phyloP scores from a whole-genome alignment of 2,113 vertebrate genomes.

The Tonatia bakeri region DNA sequence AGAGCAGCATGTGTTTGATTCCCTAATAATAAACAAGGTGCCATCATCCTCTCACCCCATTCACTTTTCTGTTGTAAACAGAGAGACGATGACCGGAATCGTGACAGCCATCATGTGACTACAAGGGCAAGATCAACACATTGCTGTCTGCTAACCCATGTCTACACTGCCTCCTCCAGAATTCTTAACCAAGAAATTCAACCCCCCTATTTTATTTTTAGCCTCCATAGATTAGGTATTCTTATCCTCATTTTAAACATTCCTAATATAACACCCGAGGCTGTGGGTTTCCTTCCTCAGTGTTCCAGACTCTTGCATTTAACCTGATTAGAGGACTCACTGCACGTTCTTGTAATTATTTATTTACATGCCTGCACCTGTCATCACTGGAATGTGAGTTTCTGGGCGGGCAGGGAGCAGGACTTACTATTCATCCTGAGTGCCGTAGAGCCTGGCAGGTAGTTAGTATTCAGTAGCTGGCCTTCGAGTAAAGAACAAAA shows the following conservation, averaged over 20 bases:
- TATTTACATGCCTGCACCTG: slow-evolving; percentile 14
- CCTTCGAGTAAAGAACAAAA: slow-evolving; percentile 15
- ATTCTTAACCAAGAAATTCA: background rate
- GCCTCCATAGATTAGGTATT: background rate
- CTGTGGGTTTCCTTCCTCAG: background rate
- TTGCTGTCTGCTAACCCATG: background rate
- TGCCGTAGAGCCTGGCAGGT: background rate
- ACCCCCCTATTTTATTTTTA: background rate
- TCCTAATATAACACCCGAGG: background rate
- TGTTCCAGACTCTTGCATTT: background rate
- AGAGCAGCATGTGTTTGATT: background rate
- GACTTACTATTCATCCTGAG: background rate
- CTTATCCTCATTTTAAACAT: background rate
- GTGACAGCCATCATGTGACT: background rate
- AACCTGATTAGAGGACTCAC: background rate
- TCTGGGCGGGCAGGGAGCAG: background rate
- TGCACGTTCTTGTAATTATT: background rate
- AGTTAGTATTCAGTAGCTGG: slow-evolving; percentile 30
- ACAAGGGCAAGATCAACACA: background rate
- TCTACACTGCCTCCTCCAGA: background rate
- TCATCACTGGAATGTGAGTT: background rate
- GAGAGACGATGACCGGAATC: background rate
- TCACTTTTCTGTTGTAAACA: background rate
- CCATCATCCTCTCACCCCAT: background rate
- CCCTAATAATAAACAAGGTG: background rate